Evolutionary conservation across 2,113 vertebrate genomes (phyloP).

Genomic region (Phaethon lepturus): DNA sequence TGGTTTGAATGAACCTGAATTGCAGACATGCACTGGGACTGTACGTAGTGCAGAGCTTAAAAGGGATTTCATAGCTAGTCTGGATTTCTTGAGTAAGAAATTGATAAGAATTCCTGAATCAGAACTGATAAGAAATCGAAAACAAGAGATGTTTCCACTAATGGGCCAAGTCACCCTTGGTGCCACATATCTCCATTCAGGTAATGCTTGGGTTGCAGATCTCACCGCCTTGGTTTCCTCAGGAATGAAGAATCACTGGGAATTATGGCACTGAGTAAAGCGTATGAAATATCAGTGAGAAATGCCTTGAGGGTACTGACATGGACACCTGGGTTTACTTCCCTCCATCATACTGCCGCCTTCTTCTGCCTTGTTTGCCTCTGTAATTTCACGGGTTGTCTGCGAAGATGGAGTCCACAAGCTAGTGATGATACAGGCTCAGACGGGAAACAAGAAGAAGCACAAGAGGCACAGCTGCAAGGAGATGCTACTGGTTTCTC

Average conservation of each 20-base stretch:
- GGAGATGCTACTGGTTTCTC: not conserved
- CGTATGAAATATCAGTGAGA: fast-evolving
- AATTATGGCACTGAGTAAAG: not conserved
- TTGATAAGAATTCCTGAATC: not conserved
- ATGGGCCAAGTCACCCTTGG: not conserved
- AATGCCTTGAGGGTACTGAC: not conserved
- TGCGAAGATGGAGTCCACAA: not conserved
- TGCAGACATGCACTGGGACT: not conserved
- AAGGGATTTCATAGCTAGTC: not conserved
- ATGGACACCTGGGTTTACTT: not conserved
- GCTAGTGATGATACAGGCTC: not conserved
- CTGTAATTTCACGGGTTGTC: not conserved
- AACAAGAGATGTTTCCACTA: not conserved
- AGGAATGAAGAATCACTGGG: not conserved
- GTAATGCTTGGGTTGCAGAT: not conserved
- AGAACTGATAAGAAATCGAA: not conserved
- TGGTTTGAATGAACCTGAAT: constrained; percentile 41
- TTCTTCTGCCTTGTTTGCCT: not conserved
- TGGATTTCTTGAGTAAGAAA: not conserved
- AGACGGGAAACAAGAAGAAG: not conserved
- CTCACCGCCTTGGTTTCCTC: not conserved
- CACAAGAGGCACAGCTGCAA: not conserved
- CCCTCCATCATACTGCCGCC: not conserved
- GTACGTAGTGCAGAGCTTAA: not conserved
- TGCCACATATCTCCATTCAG: not conserved